Evolutionary conservation across 2,888 invertebrate genomes (phyloP), one percentile per base, ranked within the genome.

Genomic region (Dysmachus trigonus): DNA sequence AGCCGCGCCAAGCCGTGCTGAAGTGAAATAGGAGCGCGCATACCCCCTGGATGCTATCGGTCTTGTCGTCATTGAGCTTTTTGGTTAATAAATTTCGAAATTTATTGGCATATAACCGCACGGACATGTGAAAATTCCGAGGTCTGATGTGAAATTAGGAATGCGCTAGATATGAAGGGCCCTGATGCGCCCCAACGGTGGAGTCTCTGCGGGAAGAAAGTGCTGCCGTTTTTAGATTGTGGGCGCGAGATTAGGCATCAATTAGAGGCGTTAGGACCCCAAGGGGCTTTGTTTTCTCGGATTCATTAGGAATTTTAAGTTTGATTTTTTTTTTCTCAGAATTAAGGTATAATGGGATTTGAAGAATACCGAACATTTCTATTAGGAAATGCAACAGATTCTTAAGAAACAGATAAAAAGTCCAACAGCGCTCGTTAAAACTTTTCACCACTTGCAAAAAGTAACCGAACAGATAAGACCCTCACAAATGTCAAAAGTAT

Each of bases 51-150:
- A 15, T 76, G 47, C 79, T 79, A 51, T 72, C 41, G 47, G 13
- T 72, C 71, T 77, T 76, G 82, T 76, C 62, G 53, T 83, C 87
- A 86, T 86, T 86, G 84, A 86, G 84, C 71, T 86, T 86, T 76
- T 87, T 85, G 86, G 87, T 81, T 86, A 86, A 86, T 87, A 87
- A 87, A 86, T 86, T 87, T 87, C 71, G 41, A 86, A 86, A 86
- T 87, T 86, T 87, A 87, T 87, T 86, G 84, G 72, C 86, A 84
- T 74, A 79, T 79, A 86, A 86, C 33, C 33, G 35, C 33, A 82
- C 31, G 53, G 81, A 82, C 81, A 62, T 62, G 62, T 62, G 53
- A 33, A 82, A 53, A 82, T 62, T 51, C 27, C 38, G 76, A 38
- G 35, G 35, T 22, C 38, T 76, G 5, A 33, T n/a, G 30, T 73